Evolutionary conservation across 1,140 invertebrate species (phyloP).

Genomic region (Lasioglossum baleicum): DNA sequence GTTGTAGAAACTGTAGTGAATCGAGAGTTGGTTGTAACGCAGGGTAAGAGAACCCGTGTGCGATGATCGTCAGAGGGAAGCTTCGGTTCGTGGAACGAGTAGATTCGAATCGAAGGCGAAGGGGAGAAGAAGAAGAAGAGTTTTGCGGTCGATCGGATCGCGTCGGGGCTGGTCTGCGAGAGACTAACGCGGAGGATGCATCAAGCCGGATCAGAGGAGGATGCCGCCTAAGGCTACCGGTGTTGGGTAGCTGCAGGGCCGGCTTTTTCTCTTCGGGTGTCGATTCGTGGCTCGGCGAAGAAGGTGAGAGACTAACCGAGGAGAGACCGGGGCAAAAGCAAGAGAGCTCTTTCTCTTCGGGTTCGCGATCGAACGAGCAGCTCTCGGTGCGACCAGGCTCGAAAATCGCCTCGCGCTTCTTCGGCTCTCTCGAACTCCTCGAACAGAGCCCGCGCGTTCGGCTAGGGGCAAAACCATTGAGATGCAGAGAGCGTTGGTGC

Average conservation of each 20-base stretch:
- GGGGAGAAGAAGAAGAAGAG: no score
- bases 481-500: slow-evolving; percentile 80
- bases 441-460: slow-evolving; percentile 37
- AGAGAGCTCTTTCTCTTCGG: slow-evolving; percentile 15
- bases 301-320: slow-evolving; percentile 6
- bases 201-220: slow-evolving; percentile 70
- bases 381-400: slow-evolving; percentile 39
- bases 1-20: no score
- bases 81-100: background rate
- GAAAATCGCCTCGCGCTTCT: slow-evolving; percentile 58
- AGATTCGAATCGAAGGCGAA: slow-evolving; percentile 3
- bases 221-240: slow-evolving; percentile 76
- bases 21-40: no score
- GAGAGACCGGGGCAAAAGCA: background rate
- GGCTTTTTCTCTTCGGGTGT: slow-evolving; percentile 44
- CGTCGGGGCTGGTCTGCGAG: slow-evolving; percentile 12
- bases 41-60: no score
- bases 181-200: slow-evolving; percentile 8
- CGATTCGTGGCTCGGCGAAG: slow-evolving; percentile 28
- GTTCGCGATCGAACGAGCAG: slow-evolving; percentile 1
- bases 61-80: background rate
- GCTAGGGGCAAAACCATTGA: slow-evolving; percentile 73
- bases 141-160: slow-evolving; percentile 3
- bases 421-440: slow-evolving; percentile 21
- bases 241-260: slow-evolving; percentile 72